Base-by-base conservation (phyloP, 1,140 invertebrate species). In the Oryzaephilus surinamensis region DNA sequence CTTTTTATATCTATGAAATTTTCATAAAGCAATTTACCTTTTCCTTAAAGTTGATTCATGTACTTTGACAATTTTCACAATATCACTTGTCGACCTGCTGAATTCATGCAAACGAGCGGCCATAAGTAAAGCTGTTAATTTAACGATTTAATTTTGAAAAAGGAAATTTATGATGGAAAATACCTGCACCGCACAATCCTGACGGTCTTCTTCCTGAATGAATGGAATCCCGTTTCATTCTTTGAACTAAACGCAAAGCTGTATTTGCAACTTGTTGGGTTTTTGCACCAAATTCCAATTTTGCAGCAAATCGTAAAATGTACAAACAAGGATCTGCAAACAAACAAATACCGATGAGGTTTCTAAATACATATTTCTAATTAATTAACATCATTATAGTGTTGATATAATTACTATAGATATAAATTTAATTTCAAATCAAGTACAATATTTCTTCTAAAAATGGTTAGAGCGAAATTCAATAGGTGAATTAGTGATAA, bases 191-290 rank as follows among this genome's bases (percentile, higher is more conserved):
- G 70, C 94, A 97, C 17, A 98, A 70, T 17, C 94, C 96, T 1
- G 94, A 96, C 8, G 96, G 95, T 55, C 94, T 69, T 37, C 96
- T 71, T 13, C 96, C 96, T 3, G 86, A 92, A 57, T 96, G 89
- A 62, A 99, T 88, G 66, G 89, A 97, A 66, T 99, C 96, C 53
- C 86, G 77, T 63, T 97, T 98, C 96, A 99, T 99, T 55, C 96
- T 70, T 60, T 93, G 84, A 5, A 99, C 89, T 24, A 99, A 70
- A 40, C 95, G 69, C 20, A 92, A 67, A 0, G 95, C 95, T 2
- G 95, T 97, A 70, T 84, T 90, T n/a, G 84, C 85, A 2, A 99
- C 94, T 57, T 93, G 81, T 55, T 96, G 84, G 4, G 84, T 85
- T 65, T 94, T 94, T 2, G 84, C 75, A 2, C 81, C 92, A 61